Conservation (phyloP, 2,797 vertebrate species). For the Syndactyla subalaris region DNA sequence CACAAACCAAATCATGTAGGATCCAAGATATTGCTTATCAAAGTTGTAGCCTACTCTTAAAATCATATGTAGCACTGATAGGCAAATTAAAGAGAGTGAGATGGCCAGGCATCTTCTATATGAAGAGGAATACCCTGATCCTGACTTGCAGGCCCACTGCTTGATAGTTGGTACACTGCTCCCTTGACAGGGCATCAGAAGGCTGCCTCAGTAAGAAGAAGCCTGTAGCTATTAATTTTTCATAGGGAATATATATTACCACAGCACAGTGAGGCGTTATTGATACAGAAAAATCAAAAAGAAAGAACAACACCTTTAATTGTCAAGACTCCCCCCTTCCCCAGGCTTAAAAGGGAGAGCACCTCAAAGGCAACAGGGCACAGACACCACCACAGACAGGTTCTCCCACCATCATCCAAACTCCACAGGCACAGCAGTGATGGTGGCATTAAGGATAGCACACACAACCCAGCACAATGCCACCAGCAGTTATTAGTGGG, state of each 20-base stretch:
- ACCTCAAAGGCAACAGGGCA: not conserved
- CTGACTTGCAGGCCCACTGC: not conserved
- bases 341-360: not conserved
- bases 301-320: not conserved
- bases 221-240: constrained; percentile 18
- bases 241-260: not conserved
- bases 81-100: not conserved
- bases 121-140: not conserved
- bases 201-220: not conserved
- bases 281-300: constrained; percentile 27
- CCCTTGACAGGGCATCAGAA: not conserved
- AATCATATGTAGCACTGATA: not conserved
- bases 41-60: not conserved
- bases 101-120: not conserved
- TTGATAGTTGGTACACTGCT: not conserved
- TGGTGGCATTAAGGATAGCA: not conserved
- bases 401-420: not conserved
- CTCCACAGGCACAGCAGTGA: not conserved
- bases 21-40: fast-evolving
- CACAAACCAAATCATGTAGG: not conserved
- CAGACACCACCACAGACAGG: not conserved
- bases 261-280: not conserved
- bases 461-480: not conserved
- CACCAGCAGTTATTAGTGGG: fast-evolving
- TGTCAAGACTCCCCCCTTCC: not conserved